Evolutionary conservation across 2,797 vertebrate species (phyloP), one percentile per base, ranked within the genome.

Genomic region (Hipposideros larvatus): DNA sequence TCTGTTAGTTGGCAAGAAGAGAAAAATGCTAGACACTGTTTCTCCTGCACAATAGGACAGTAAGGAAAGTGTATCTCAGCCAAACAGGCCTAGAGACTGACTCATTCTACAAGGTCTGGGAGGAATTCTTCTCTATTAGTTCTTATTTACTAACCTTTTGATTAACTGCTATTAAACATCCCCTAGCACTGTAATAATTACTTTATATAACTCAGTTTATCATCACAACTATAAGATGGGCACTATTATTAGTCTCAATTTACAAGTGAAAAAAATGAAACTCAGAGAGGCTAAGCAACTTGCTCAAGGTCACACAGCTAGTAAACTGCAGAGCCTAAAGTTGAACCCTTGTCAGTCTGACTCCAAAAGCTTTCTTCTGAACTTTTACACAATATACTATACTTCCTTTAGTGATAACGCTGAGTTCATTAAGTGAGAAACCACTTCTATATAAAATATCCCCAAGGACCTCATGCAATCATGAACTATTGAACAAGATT

Each of bases 111-210:
- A 51, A 31, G 53, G 24, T 75, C 43, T 75, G 31, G 68, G 22
- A 51, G 73, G 70, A 66, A 74, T 51, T 91, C 7, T 7, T 51
- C 16, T 34, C 71, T 46, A 7, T 46, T 63, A 46, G 57, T 41
- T 95, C 48, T 96, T 89, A 85, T 71, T 73, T 65, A 34, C 28
- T 79, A 83, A 75, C 9, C 21, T 48, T 91, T 48, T 28, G 34
- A 43, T 71, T 75, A 37, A 34, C 19, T 66, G 37, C 51, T 78
- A 34, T 41, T 61, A 31, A 94, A 78, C 22, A 31, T 18, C 18
- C 15, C 51, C 6, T 14, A 65, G 59, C 74, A 11, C 65, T 48
- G 10, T 16, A 65, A 13, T n/a, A 16, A 77, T 21, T 79, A 37
- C n/a, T 75, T 95, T 53, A 26, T 18, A 55, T 43, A 68, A 66